phyloP scores from a whole-genome alignment of 1,140 invertebrate species.

The Acyrthosiphon pisum region DNA sequence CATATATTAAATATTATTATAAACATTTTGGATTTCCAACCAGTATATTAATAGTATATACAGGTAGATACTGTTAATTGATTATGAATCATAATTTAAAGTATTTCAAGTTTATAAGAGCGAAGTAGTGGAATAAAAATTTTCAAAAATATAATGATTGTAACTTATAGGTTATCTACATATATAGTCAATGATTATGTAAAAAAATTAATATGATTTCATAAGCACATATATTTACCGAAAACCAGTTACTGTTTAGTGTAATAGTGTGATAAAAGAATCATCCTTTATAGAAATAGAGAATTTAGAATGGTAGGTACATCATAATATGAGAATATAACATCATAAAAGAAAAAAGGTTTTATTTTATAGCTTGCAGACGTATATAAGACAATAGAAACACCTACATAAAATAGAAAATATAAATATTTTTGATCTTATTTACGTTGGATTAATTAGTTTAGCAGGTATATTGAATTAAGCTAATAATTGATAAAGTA shows the following conservation, averaged over 20 bases:
- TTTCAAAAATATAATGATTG: neutral
- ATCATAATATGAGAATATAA: neutral
- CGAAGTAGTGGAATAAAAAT: neutral
- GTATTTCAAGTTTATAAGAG: neutral
- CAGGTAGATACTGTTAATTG: neutral
- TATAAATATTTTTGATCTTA: neutral
- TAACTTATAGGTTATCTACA: too few relatives aligned
- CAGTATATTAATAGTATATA: too few relatives aligned
- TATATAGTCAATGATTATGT: too few relatives aligned
- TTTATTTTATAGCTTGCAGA: too few relatives aligned
- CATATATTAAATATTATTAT: too few relatives aligned
- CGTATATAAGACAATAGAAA: too few relatives aligned
- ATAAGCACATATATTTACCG: neutral
- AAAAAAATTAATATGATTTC: too few relatives aligned
- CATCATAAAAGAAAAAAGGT: neutral
- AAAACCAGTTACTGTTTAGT: neutral
- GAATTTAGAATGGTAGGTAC: neutral
- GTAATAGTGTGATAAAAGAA: neutral
- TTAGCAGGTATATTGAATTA: neutral
- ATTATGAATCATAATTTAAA: neutral
- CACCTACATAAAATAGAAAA: too few relatives aligned
- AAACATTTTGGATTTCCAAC: too few relatives aligned
- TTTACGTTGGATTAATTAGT: neutral
- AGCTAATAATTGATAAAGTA: neutral
- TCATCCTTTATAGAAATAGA: neutral